Conservation (phyloP, 2,888 invertebrate species). For the Frankliniella fusca region DNA sequence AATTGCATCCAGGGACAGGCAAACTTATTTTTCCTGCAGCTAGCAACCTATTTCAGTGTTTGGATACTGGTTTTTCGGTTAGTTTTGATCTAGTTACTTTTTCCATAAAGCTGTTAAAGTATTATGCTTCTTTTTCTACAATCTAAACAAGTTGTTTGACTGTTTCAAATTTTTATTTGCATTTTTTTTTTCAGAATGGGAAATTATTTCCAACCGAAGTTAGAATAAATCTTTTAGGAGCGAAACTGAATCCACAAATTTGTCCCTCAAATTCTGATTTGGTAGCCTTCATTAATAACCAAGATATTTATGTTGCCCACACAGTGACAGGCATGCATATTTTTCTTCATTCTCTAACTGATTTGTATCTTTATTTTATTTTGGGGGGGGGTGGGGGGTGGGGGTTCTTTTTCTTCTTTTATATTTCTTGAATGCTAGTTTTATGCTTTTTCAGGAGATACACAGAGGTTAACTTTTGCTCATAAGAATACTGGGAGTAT, state of each 20-base stretch:
- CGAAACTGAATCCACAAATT: slow-evolving; percentile 74
- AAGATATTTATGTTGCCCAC: slow-evolving; percentile 86
- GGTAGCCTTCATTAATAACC: slow-evolving; percentile 83
- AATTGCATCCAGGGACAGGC: slow-evolving; percentile 74
- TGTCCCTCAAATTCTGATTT: slow-evolving; percentile 76
- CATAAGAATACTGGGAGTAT: slow-evolving; percentile 64
- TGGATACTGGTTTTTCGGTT: slow-evolving; percentile 68
- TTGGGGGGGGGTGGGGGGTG: too few relatives aligned
- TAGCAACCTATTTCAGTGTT: slow-evolving; percentile 80
- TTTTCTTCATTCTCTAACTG: not conserved
- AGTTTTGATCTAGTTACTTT: slow-evolving; percentile 37
- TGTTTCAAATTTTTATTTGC: not conserved
- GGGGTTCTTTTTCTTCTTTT: slow-evolving; percentile 8
- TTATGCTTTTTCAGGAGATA: slow-evolving; percentile 53
- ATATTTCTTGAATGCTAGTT: slow-evolving; percentile 23
- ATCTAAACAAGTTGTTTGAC: slow-evolving; percentile 12
- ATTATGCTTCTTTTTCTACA: slow-evolving; percentile 11
- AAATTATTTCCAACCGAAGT: slow-evolving; percentile 66
- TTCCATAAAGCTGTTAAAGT: slow-evolving; percentile 10
- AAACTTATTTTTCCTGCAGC: slow-evolving; percentile 88
- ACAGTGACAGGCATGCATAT: slow-evolving; percentile 48
- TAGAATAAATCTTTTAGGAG: slow-evolving; percentile 60
- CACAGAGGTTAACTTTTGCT: slow-evolving; percentile 66
- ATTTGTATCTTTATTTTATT: not conserved
- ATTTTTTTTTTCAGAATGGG: slow-evolving; percentile 50